A percentile compares a stretch with the other conserved stretches of the same genome.
Conservation (phyloP, 2,113 vertebrate genomes). For the Strix uralensis region DNA sequence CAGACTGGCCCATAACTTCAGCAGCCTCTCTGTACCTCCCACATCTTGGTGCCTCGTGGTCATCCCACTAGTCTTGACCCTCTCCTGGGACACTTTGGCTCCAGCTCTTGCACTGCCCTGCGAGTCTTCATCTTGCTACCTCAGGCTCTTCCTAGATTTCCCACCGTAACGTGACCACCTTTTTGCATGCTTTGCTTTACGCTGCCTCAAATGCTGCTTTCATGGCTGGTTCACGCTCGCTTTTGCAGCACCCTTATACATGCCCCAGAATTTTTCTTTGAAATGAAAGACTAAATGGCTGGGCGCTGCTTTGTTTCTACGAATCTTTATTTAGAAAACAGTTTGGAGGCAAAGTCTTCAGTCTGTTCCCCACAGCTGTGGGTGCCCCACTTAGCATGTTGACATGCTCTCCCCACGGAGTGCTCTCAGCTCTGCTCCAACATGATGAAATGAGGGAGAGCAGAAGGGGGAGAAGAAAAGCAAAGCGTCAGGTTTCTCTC, state of each 20-base stretch:
- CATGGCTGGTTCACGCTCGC: rapidly evolving
- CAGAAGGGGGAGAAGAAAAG: background rate
- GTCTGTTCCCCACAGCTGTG: background rate
- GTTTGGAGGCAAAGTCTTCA: background rate
- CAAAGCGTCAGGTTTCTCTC: background rate
- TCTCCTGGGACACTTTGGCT: background rate
- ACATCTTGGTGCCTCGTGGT: background rate
- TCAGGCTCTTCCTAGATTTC: background rate
- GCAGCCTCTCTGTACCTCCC: background rate
- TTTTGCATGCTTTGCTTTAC: background rate
- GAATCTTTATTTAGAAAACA: background rate
- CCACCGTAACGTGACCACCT: rapidly evolving
- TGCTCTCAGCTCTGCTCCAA: background rate
- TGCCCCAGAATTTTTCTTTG: background rate
- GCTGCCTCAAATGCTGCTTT: background rate
- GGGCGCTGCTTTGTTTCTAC: background rate
- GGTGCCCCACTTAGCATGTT: rapidly evolving
- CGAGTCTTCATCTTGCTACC: background rate
- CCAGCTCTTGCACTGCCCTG: background rate
- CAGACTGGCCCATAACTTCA: background rate
- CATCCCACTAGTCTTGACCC: rapidly evolving
- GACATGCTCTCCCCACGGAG: background rate
- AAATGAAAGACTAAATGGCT: rapidly evolving
- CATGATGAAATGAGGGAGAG: background rate
- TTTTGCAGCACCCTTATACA: background rate